Percentiles rank a stretch among this genome's conserved stretches.
These are phyloP conservation scores for Octonoba sinensis DNA, from an alignment of 2,888 invertebrate species.

Conservation along the genomic window DNA sequence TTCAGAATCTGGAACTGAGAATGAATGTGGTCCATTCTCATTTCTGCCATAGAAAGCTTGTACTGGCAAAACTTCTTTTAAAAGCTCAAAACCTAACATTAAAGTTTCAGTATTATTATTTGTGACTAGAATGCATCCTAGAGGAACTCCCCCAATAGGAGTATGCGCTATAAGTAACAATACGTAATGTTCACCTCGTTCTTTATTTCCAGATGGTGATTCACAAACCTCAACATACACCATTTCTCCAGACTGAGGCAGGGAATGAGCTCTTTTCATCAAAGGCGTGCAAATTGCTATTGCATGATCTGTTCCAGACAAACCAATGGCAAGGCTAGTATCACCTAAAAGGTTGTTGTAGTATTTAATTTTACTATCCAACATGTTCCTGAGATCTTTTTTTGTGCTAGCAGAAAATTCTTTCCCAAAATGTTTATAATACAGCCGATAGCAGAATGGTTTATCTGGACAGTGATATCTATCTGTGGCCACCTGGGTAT, in stretches of 20 bases:
- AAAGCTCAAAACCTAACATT: conserved; percentile 29
- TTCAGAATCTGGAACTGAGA: conserved; percentile 40
- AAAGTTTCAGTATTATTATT: conserved; percentile 10
- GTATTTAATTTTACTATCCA: conserved; percentile 16
- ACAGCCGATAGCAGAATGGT: conserved; percentile 45
- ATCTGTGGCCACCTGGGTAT: conserved; percentile 26
- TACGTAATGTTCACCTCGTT: conserved; percentile 31
- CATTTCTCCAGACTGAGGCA: conserved; percentile 16
- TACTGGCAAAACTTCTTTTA: conserved; percentile 38
- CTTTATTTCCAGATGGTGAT: conserved; percentile 35
- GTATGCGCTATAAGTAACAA: conserved; percentile 37
- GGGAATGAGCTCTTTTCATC: conserved; percentile 40
- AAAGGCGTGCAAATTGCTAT: conserved; percentile 39
- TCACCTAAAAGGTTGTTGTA: conserved; percentile 36
- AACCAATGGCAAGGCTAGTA: conserved; percentile 6
- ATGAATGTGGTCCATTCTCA: conserved; percentile 24
- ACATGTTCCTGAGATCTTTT: conserved; percentile 10
- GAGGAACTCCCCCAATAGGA: conserved; percentile 34
- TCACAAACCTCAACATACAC: conserved; percentile 39
- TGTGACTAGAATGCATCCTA: conserved; percentile 27
- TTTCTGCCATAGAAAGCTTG: conserved; percentile 32
- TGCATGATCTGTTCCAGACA: conserved; percentile 21
- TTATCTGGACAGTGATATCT: conserved; percentile 50
- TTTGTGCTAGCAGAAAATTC: conserved; percentile 23
- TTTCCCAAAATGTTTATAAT: conserved; percentile 51